Evolutionary conservation across 2,113 vertebrate species (phyloP), one percentile per base, ranked within the genome.

Genomic region (Phaethornis superciliosus): DNA sequence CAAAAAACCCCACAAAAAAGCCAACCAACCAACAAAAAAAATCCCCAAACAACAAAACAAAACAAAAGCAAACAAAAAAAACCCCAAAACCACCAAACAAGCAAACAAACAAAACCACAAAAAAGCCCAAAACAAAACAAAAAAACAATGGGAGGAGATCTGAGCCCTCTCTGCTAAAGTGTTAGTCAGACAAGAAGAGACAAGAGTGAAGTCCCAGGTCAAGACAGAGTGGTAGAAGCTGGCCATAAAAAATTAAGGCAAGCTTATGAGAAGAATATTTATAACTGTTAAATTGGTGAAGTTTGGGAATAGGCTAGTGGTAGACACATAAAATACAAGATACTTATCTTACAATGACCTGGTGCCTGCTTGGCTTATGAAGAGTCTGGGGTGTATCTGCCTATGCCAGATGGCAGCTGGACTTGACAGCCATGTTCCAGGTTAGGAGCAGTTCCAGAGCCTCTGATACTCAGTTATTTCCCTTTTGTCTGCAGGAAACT

Each of bases 401-500:
- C 24, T 32, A 2, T 58, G 46, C 21, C 54, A 77, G 60, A n/a
- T 74, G 55, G 55, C 59, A 23, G 58, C 51, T 85, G 68, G 79
- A 74, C 63, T 55, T 65, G 24, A 37, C 83, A 59, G 30, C 44
- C 23, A 2, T 64, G 68, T 67, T 90, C 32, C 28, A 78, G 76
- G 12, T 71, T 68, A 88, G 76, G 30, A 70, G 42, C 52, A 83
- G 37, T 88, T 78, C 5, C 35, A 90, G 30, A 81, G 33, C 21
- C 15, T 85, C 47, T 62, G 46, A 30, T 86, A 63, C 27, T 97
- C 33, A 96, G 9, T 51, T 40, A 15, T 67, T 94, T 55, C 78
- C 26, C 55, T 84, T 88, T 54, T 58, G 18, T 84, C 69, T 76
- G n/a, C 95, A 99, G 99, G 99, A 99, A 96, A 99, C 99, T 0